These are phyloP conservation scores for Diadophis punctatus DNA, from an alignment of 2,113 vertebrate genomes.

Conservation along the genomic window DNA sequence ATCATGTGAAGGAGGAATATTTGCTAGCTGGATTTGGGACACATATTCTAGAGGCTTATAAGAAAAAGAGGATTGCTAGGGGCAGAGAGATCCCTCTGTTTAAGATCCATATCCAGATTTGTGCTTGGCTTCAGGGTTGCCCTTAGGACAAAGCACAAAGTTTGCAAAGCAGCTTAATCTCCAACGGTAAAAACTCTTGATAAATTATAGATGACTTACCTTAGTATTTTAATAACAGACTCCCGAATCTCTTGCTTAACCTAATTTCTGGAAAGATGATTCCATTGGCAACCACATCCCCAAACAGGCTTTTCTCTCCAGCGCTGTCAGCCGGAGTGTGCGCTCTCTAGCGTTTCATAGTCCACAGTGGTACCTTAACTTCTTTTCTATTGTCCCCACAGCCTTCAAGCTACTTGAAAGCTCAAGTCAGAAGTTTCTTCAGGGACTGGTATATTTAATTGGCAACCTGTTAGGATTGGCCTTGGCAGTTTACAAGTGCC, in stretches of 20 bases:
- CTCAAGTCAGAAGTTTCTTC: slow-evolving; percentile 93
- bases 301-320: background rate
- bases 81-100: background rate
- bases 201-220: background rate
- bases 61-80: background rate
- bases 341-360: background rate
- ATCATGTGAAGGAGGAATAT: background rate
- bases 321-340: too few relatives aligned
- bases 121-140: background rate
- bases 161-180: too few relatives aligned
- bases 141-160: background rate
- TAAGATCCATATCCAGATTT: background rate
- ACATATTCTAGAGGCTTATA: background rate
- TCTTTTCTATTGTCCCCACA: slow-evolving; percentile 49
- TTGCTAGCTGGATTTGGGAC: background rate
- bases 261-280: background rate
- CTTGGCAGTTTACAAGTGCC: slow-evolving; percentile 94
- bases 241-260: background rate
- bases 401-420: slow-evolving; percentile 95
- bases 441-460: slow-evolving; percentile 90
- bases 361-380: background rate
- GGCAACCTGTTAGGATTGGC: slow-evolving; percentile 93
- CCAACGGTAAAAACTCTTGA: background rate
- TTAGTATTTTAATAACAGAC: background rate
- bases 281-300: background rate